Conservation (phyloP, 1,140 invertebrate genomes). For the Zaprionus nigranus region DNA sequence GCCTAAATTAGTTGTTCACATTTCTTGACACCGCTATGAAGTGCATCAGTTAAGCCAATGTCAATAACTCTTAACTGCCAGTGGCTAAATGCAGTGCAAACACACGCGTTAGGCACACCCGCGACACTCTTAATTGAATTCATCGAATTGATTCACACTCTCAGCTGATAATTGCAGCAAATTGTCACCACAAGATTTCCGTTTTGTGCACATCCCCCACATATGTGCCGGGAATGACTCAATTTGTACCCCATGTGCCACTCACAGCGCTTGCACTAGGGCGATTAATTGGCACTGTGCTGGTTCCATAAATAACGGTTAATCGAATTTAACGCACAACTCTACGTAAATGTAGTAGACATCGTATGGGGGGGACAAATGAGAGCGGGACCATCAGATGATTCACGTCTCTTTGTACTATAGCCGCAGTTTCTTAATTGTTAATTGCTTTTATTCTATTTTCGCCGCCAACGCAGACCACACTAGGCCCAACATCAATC, state of each 20-base stretch:
- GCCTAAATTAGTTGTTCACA: constrained; percentile 60
- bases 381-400: constrained; percentile 32
- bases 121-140: constrained; percentile 37
- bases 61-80: constrained; percentile 18
- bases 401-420: constrained; percentile 52
- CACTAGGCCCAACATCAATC: constrained; percentile 2
- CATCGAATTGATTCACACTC: constrained; percentile 26
- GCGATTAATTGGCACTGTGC: constrained; percentile 76
- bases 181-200: constrained; percentile 54
- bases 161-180: constrained; percentile 38
- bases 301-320: constrained; percentile 58
- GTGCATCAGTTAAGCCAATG: constrained; percentile 72
- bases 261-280: constrained; percentile 30
- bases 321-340: constrained; percentile 66
- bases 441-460: constrained; percentile 50
- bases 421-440: constrained; percentile 36
- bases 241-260: constrained; percentile 31
- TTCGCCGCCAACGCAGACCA: constrained; percentile 49
- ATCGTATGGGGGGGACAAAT: not conserved
- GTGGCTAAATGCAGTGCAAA: constrained; percentile 5
- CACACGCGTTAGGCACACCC: not conserved
- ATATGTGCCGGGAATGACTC: constrained; percentile 31
- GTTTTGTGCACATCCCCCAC: constrained; percentile 33
- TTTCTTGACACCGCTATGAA: constrained; percentile 38
- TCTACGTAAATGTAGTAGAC: not conserved